phyloP scores from a whole-genome alignment of 1,140 invertebrate genomes.

The Neuroterus valhalla region DNA sequence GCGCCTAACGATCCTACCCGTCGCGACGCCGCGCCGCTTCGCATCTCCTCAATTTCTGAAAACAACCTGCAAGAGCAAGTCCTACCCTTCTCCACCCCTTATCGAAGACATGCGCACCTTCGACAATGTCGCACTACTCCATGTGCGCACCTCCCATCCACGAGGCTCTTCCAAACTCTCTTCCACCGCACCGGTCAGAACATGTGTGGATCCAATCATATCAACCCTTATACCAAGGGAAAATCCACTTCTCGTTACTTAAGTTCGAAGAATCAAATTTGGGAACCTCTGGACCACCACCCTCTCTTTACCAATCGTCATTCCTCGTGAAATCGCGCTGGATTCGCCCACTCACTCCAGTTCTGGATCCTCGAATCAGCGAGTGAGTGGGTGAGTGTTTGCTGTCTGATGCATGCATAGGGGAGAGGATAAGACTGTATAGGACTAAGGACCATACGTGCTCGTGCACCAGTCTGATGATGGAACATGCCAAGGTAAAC shows the following conservation, averaged over 20 bases:
- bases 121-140: slow-evolving; percentile 4
- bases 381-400: not conserved
- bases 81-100: not conserved
- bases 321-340: too few species aligned
- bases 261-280: not conserved
- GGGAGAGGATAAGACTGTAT: too few species aligned
- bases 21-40: slow-evolving; percentile 9
- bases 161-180: not conserved
- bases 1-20: not conserved
- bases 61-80: slow-evolving; percentile 20
- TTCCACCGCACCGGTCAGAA: not conserved
- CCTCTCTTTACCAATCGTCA: not conserved
- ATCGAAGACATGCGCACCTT: slow-evolving; percentile 13
- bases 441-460: not conserved
- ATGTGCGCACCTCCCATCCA: not conserved
- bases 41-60: slow-evolving; percentile 18
- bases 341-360: too few species aligned
- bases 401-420: not conserved
- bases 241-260: not conserved
- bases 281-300: not conserved
- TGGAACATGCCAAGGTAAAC: slow-evolving; percentile 21
- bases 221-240: not conserved
- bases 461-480: slow-evolving; percentile 12
- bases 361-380: too few species aligned
- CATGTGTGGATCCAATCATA: not conserved